phyloP scores from a whole-genome alignment of 1,140 invertebrate genomes.

The Drosophila arizonae region DNA sequence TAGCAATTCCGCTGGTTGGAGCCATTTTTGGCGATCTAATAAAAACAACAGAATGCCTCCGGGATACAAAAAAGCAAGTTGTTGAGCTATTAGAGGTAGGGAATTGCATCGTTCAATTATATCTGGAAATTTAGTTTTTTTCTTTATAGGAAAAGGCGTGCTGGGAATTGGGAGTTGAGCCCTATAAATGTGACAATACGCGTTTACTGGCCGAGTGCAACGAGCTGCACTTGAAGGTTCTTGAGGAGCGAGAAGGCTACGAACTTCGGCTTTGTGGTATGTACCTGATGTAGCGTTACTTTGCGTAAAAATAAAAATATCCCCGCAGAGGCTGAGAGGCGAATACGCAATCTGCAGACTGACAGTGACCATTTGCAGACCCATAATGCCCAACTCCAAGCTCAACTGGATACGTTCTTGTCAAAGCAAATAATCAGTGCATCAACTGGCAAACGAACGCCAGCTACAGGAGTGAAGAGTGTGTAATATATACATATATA shows the following conservation, averaged over 20 bases:
- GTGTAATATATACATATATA: background rate
- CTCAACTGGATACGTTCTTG: conserved; percentile 57
- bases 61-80: conserved; percentile 84
- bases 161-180: conserved; percentile 84
- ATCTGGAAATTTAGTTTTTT: too few relatives aligned
- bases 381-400: conserved; percentile 68
- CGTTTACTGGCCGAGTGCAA: conserved; percentile 87
- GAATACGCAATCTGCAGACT: conserved; percentile 64
- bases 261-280: conserved; percentile 72
- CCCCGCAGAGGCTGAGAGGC: conserved; percentile 52
- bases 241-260: conserved; percentile 85
- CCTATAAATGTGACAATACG: conserved; percentile 87
- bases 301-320: background rate
- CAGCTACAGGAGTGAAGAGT: conserved; percentile 26
- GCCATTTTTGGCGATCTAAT: conserved; percentile 88
- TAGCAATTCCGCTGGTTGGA: conserved; percentile 86
- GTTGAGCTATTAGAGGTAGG: conserved; percentile 72
- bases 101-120: background rate
- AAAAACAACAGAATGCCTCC: conserved; percentile 89
- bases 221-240: conserved; percentile 86
- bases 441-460: conserved; percentile 33
- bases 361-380: conserved; percentile 73
- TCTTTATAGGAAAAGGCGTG: conserved; percentile 84
- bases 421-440: conserved; percentile 57
- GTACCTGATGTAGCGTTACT: background rate